These are phyloP conservation scores for Nycteola revayana DNA, from an alignment of 2,888 invertebrate genomes.

Conservation along the genomic window DNA sequence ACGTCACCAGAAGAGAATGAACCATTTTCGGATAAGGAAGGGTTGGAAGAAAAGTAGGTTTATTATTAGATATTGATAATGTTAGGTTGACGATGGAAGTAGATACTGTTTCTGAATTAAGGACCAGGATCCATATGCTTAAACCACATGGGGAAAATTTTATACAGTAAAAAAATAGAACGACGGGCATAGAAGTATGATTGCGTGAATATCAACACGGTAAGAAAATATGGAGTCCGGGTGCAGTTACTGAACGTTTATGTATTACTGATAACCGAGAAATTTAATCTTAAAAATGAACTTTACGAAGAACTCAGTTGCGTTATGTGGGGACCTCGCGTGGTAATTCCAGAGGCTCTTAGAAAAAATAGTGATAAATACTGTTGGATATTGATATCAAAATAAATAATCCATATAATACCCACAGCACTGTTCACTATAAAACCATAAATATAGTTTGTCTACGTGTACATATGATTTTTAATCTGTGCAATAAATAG, in stretches of 20 bases:
- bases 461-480: too few species aligned
- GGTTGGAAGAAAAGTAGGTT: too few species aligned
- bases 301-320: constrained; percentile 3
- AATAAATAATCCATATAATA: too few species aligned
- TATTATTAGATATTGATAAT: too few species aligned
- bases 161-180: too few species aligned
- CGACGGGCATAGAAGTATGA: background rate
- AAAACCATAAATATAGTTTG: too few species aligned
- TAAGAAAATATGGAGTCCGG: background rate
- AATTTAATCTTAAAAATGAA: background rate
- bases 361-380: constrained; percentile 11
- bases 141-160: background rate
- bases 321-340: constrained; percentile 9
- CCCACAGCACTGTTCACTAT: too few species aligned
- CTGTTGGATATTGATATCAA: too few species aligned
- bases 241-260: background rate
- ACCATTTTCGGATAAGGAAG: too few species aligned
- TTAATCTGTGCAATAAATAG: too few species aligned
- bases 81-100: too few species aligned
- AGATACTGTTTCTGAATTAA: background rate
- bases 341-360: constrained; percentile 4
- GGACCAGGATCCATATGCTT: background rate
- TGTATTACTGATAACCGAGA: background rate
- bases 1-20: too few species aligned
- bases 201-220: background rate